A percentile compares a stretch with the other conserved stretches of the same genome.
Evolutionary conservation across 2,888 invertebrate genomes (phyloP).

Genomic region (Polyploca ridens): DNA sequence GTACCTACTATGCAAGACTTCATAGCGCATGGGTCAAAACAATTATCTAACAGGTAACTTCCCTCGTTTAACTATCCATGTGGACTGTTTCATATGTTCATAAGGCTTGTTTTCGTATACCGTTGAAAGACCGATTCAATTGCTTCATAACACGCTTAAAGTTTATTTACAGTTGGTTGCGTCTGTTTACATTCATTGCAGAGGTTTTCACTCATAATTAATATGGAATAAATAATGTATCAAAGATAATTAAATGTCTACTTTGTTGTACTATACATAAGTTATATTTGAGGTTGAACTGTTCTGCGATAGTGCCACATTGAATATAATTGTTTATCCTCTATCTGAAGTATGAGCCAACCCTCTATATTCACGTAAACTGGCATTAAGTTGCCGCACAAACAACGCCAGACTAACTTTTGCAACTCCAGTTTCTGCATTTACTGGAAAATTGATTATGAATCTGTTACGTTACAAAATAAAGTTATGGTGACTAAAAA

Average conservation of each 20-base stretch:
- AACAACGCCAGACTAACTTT: background rate
- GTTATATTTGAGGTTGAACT: background rate
- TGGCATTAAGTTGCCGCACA: background rate
- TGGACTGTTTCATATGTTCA: conserved; percentile 16
- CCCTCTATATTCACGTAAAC: background rate
- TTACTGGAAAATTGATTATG: background rate
- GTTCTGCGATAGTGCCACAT: background rate
- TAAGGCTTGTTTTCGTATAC: background rate
- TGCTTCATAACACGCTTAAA: background rate
- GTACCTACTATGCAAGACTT: conserved; percentile 9
- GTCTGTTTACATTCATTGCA: background rate
- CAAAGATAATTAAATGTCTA: background rate
- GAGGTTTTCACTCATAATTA: too few relatives aligned
- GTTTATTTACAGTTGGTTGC: background rate
- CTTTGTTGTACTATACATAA: background rate
- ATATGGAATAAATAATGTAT: too few relatives aligned
- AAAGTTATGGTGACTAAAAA: too few relatives aligned
- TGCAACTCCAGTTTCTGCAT: background rate
- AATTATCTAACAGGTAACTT: conserved; percentile 36
- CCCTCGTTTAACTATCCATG: conserved; percentile 27
- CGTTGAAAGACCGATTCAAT: background rate
- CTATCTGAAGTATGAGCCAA: background rate
- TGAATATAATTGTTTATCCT: background rate
- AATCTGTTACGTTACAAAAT: background rate
- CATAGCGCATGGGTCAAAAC: conserved; percentile 30